A percentile compares a stretch with the other conserved stretches of the same genome.
Evolutionary conservation across 1,140 invertebrate genomes (phyloP).

Genomic region (Cherax destructor): DNA sequence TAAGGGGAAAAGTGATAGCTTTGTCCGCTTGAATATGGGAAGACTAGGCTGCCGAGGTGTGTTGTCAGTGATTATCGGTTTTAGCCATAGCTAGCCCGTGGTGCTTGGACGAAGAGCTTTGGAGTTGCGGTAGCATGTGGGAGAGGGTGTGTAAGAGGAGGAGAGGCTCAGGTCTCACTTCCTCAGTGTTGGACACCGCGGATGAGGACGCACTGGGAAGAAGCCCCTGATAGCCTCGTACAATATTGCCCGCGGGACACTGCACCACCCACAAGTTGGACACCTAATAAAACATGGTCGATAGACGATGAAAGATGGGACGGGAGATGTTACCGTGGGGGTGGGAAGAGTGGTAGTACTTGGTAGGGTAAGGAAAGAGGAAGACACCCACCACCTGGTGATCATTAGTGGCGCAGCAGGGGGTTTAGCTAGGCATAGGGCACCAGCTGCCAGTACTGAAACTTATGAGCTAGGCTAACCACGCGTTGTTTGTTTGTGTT

Average conservation of each 20-base stretch:
- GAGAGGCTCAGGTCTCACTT: constrained; percentile 19
- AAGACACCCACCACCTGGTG: background rate
- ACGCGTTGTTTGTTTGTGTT: background rate
- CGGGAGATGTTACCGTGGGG: background rate
- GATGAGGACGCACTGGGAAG: constrained; percentile 7
- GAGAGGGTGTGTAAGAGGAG: background rate
- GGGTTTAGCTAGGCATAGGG: too few relatives aligned
- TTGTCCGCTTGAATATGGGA: constrained; percentile 14
- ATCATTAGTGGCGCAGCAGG: background rate
- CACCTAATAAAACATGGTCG: background rate
- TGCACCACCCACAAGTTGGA: background rate
- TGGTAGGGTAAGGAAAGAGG: too few relatives aligned
- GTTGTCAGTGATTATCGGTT: background rate
- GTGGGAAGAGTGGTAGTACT: background rate
- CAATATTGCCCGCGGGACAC: background rate
- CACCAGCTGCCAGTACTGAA: constrained; percentile 18
- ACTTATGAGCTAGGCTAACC: background rate
- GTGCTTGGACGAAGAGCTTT: constrained; percentile 4
- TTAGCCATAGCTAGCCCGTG: background rate
- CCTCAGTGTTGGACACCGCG: background rate
- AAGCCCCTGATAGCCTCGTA: background rate
- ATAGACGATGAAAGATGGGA: background rate
- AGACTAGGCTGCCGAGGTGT: background rate
- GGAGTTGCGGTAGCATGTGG: too few relatives aligned
- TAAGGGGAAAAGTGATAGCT: constrained; percentile 16